Evolutionary conservation across 2,113 vertebrate species (phyloP), one percentile per base, ranked within the genome.

Genomic region (Lepus europaeus): DNA sequence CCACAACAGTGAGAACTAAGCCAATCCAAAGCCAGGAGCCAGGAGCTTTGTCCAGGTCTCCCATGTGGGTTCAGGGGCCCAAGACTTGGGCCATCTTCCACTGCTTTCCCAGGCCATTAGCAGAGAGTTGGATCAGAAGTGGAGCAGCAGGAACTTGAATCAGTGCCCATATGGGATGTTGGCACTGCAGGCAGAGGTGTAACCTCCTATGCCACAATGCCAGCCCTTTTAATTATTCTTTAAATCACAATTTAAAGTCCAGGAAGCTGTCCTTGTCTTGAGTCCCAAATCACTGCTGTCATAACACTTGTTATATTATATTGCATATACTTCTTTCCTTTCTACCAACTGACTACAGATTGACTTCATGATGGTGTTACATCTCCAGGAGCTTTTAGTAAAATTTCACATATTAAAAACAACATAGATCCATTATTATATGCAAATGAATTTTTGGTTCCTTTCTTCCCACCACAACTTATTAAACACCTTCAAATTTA

Each of bases 401-500:
- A 86, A 91, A 89, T 93, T 45, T 33, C 66, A 8, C 11, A 31
- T 51, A 14, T 72, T 89, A 66, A 61, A 76, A 90, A 27, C 83
- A 39, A 20, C 6, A 83, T 63, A 53, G 22, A 80, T 77, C 5
- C 4, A 51, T 85, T 87, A 87, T 53, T 81, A 66, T 3, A 39
- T 49, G 2, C 14, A 91, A 3, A 0, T 51, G 45, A n/a, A 29
- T 59, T 84, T n/a, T 95, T 81, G 63, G 14, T n/a, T 12, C 86
- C 29, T 9, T 79, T 4, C 4, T 5, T 64, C 33, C 27, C 6
- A 85, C 0, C 3, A 78, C 88, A 78, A 70, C 19, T 31, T 93
- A 56, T 56, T 63, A 56, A 53, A 27, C 31, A 20, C 31, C 27
- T 77, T 45, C 1, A 92, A 12, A 85, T 76, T 70, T 86, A 1